Conservation (phyloP, 1,140 invertebrate species). For the Phymastichus coffea region DNA sequence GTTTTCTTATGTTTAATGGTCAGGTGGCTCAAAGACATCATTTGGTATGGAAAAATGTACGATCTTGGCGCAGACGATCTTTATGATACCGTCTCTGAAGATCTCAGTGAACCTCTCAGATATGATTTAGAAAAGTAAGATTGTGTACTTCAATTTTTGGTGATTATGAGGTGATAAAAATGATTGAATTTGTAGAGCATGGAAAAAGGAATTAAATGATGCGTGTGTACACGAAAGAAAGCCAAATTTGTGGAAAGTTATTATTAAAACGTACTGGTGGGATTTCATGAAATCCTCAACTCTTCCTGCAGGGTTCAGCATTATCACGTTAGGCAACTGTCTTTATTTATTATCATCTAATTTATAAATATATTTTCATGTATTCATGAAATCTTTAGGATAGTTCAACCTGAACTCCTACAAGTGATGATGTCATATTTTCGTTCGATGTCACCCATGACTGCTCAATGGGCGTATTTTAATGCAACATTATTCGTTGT, state of each 20-base stretch:
- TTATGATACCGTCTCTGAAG: neutral
- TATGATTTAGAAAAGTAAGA: neutral
- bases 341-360: too few species aligned
- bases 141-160: neutral
- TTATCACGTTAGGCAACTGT: too few species aligned
- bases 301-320: too few species aligned
- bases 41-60: neutral
- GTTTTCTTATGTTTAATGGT: too few species aligned
- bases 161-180: neutral
- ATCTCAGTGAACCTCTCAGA: neutral
- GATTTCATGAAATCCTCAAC: neutral
- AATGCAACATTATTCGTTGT: neutral
- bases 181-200: too few species aligned
- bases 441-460: neutral
- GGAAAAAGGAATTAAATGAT: neutral
- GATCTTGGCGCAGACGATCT: neutral
- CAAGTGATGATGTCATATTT: too few species aligned
- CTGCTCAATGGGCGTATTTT: neutral
- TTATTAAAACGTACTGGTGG: neutral
- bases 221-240: neutral
- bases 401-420: neutral
- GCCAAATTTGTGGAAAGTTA: neutral
- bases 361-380: too few species aligned
- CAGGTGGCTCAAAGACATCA: neutral
- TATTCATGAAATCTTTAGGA: neutral